Percentiles rank a stretch among this genome's conserved stretches.
Conservation (phyloP, 2,797 vertebrate genomes). For the Gadopsis marmoratus region DNA sequence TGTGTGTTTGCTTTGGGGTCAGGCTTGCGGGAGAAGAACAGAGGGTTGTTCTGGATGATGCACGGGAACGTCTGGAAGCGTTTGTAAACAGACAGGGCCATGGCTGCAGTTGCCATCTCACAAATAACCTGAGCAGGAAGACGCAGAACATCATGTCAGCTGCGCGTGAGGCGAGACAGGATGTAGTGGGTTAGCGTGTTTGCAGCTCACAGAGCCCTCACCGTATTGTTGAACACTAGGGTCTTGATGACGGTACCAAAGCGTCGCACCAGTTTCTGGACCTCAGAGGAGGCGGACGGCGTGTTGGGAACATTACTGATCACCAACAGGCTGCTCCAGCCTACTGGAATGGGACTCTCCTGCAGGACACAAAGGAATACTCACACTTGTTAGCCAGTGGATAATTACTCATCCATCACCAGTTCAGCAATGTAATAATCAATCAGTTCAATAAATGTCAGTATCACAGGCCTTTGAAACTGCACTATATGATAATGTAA, state of each 20-base stretch:
- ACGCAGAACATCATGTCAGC: background rate
- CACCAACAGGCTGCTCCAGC: conserved; percentile 83
- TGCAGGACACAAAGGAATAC: conserved; percentile 25
- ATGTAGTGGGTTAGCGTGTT: background rate
- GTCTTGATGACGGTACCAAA: conserved; percentile 83
- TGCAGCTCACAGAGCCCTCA: conserved; percentile 28
- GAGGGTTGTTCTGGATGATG: conserved; percentile 77
- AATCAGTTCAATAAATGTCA: background rate
- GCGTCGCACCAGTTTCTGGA: conserved; percentile 88
- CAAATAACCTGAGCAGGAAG: conserved; percentile 73
- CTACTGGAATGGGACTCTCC: conserved; percentile 36
- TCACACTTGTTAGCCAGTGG: background rate
- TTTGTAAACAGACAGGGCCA: conserved; percentile 72
- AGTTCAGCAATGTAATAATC: background rate
- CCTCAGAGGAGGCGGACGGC: conserved; percentile 80
- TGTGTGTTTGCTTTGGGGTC: conserved; percentile 60
- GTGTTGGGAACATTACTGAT: conserved; percentile 88
- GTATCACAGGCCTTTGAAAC: background rate
- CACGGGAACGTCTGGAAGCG: conserved; percentile 78
- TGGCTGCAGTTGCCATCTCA: conserved; percentile 74
- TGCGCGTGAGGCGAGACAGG: background rate
- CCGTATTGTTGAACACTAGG: conserved; percentile 71
- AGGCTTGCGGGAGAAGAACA: conserved; percentile 75
- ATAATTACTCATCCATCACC: background rate
- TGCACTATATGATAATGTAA: background rate